phyloP scores from a whole-genome alignment of 2,888 invertebrate species.

The Lamellibrachia columna region DNA sequence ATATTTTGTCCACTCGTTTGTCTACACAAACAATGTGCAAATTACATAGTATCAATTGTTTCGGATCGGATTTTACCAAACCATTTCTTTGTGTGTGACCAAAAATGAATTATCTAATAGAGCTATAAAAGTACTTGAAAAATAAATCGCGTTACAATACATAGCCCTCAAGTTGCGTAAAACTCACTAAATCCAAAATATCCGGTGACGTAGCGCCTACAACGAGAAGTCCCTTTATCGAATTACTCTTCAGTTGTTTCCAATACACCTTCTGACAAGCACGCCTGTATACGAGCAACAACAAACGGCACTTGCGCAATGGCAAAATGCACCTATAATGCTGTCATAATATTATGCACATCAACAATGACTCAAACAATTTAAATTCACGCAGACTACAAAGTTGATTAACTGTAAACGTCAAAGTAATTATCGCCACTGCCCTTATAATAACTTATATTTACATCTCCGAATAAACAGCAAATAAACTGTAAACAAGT shows the following conservation, averaged over 20 bases:
- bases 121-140: not conserved
- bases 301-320: too few species aligned
- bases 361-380: not conserved
- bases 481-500: too few species aligned
- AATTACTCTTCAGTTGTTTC: too few species aligned
- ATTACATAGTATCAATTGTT: not conserved
- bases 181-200: too few species aligned
- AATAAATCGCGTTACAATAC: not conserved
- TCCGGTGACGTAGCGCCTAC: too few species aligned
- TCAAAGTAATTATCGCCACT: not conserved
- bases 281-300: too few species aligned
- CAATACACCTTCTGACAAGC: too few species aligned
- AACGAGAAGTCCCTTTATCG: too few species aligned
- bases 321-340: too few species aligned
- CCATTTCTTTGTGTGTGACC: not conserved
- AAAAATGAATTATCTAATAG: not conserved
- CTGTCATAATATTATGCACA: too few species aligned
- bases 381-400: not conserved
- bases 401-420: not conserved
- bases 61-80: not conserved
- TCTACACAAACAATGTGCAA: not conserved
- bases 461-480: too few species aligned
- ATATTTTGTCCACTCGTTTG: not conserved
- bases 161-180: too few species aligned
- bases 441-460: not conserved